Base-by-base conservation (phyloP, 2,888 invertebrate species). In the Amaurobius ferox region DNA sequence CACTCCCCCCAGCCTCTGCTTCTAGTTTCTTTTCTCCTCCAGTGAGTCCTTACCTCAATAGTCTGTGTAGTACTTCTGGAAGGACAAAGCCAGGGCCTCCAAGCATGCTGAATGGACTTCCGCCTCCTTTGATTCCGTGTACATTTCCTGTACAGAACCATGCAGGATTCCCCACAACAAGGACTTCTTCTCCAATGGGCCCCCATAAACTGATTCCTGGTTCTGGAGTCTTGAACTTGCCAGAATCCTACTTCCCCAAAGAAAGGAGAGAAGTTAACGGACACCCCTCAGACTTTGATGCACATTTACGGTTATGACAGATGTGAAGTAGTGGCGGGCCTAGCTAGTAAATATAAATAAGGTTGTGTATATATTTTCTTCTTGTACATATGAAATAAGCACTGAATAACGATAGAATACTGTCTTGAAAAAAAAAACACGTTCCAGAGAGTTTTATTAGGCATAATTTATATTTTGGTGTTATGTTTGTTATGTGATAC, bases 401-500 rank as follows among this genome's bases (percentile, higher is more conserved):
- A 83, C 83, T 74, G 74, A 73, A 68, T 78, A 68, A 71, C 29
- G 40, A 79, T 73, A 76, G 77, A 70, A 48, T 77, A 67, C 39
- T 78, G 77, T 77, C 77, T 83, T 77, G 76, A 67, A 23, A 61
- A 68, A 73, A n/a, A n/a, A n/a, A 70, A 28, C 71, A 70, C 73
- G 85, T 85, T 78, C 73, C 78, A 85, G 78, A 85, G 77, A 85
- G 71, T 85, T 74, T 79, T 86, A 86, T 79, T 86, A 86, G 86
- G 76, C 74, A 79, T 86, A 86, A 86, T 86, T 86, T 86, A 86
- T 86, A 86, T 86, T 86, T 86, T 79, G 86, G 86, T 86, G 86
- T 86, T 86, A 79, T 72, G 86, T 86, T 86, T 79, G 86, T 86
- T 79, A 86, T 86, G 86, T 86, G 86, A 86, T 86, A 79, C 40